These are phyloP conservation scores for Sceloporus tristichus DNA, from an alignment of 2,113 vertebrate species.

Conservation along the genomic window DNA sequence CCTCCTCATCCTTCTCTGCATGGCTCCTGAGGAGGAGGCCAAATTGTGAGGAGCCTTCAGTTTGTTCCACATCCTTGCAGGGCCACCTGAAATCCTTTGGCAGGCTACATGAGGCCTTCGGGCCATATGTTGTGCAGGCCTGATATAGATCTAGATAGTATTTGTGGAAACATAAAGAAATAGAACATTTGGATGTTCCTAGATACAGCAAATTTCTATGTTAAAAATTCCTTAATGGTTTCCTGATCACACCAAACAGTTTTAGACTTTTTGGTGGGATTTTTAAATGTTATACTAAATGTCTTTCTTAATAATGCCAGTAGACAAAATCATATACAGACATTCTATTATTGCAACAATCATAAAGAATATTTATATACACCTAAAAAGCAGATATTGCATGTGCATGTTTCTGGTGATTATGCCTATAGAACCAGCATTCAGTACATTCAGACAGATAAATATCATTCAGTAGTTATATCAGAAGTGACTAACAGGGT, in stretches of 20 bases:
- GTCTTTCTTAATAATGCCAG: not conserved
- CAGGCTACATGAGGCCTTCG: no score
- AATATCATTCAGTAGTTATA: not conserved
- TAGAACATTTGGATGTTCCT: not conserved
- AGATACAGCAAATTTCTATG: not conserved
- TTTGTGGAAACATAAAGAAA: not conserved
- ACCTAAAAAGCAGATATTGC: not conserved
- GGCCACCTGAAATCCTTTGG: no score
- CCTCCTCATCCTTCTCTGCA: no score
- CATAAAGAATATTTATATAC: not conserved
- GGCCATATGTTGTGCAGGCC: no score
- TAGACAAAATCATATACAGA: not conserved
- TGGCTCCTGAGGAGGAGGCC: no score
- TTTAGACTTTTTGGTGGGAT: not conserved
- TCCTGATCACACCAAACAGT: not conserved
- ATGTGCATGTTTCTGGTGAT: not conserved
- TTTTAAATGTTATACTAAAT: not conserved
- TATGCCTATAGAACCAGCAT: not conserved
- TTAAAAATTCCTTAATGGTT: not conserved
- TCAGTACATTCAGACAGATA: not conserved
- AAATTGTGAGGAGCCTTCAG: no score
- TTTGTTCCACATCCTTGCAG: no score
- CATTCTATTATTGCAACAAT: not conserved
- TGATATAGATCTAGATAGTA: not conserved
- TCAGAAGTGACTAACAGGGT: not conserved